phyloP scores from a whole-genome alignment of 2,888 invertebrate species.

The Lottia gigantea region DNA sequence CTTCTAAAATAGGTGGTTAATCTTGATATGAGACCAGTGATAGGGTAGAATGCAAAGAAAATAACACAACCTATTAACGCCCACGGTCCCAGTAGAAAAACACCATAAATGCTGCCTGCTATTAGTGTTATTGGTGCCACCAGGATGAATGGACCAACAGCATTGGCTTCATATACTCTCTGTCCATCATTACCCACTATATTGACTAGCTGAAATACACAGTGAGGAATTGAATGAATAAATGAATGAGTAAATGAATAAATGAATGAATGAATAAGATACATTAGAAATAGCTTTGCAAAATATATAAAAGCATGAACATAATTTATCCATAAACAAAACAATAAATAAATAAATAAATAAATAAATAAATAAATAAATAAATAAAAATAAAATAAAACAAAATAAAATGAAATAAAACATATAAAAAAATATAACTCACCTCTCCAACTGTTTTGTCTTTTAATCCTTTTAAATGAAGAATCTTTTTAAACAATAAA shows the following conservation, averaged over 20 bases:
- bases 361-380: too few relatives aligned
- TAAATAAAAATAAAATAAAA: too few relatives aligned
- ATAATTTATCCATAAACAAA: too few relatives aligned
- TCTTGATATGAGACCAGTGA: constrained; percentile 69
- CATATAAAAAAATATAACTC: constrained; percentile 21
- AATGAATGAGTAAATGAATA: too few relatives aligned
- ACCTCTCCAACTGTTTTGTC: constrained; percentile 71
- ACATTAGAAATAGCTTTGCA: too few relatives aligned
- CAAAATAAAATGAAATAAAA: too few relatives aligned
- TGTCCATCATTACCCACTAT: constrained; percentile 73
- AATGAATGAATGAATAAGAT: too few relatives aligned
- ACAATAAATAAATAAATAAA: too few relatives aligned
- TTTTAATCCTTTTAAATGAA: constrained; percentile 68
- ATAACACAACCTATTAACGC: constrained; percentile 71
- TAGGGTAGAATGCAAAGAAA: constrained; percentile 71
- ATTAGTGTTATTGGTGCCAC: constrained; percentile 72
- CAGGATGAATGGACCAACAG: constrained; percentile 71
- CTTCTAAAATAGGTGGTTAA: constrained; percentile 47
- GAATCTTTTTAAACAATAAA: constrained; percentile 68
- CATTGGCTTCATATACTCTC: constrained; percentile 72
- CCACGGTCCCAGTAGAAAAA: constrained; percentile 71
- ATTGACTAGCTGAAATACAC: constrained; percentile 71
- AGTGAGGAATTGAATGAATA: too few relatives aligned
- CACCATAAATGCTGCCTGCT: constrained; percentile 70
- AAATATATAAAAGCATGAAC: too few relatives aligned